Conservation (phyloP, 2,888 invertebrate species). For the Phytoseiulus persimilis region DNA sequence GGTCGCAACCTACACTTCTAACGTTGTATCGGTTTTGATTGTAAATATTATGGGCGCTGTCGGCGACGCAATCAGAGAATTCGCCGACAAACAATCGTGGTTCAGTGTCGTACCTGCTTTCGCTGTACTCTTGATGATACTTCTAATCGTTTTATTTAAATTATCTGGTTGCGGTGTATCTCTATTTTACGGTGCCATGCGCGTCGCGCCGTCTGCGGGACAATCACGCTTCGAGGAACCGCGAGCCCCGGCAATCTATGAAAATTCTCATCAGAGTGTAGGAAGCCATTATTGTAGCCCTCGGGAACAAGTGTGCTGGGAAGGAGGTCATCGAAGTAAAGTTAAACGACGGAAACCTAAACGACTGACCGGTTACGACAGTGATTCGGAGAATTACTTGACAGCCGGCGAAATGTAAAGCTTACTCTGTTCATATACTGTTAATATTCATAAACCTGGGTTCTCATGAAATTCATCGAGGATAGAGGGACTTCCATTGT, state of each 20-base stretch:
- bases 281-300: no score
- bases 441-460: neutral
- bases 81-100: constrained; percentile 26
- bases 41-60: neutral
- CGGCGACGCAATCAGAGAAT: constrained; percentile 15
- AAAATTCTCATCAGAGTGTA: neutral
- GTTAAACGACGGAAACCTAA: neutral
- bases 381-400: neutral
- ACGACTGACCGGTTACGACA: neutral
- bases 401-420: neutral
- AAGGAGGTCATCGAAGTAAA: neutral
- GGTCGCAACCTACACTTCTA: constrained; percentile 15
- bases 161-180: neutral
- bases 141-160: constrained; percentile 6
- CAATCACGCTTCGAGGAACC: neutral
- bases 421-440: neutral
- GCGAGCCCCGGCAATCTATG: neutral
- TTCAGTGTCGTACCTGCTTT: constrained; percentile 22
- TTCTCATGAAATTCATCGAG: neutral
- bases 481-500: neutral
- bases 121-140: neutral
- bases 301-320: neutral
- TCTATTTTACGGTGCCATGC: neutral
- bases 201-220: neutral
- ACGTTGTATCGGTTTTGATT: neutral